phyloP scores from a whole-genome alignment of 2,113 vertebrate genomes.

The Bungarus multicinctus region DNA sequence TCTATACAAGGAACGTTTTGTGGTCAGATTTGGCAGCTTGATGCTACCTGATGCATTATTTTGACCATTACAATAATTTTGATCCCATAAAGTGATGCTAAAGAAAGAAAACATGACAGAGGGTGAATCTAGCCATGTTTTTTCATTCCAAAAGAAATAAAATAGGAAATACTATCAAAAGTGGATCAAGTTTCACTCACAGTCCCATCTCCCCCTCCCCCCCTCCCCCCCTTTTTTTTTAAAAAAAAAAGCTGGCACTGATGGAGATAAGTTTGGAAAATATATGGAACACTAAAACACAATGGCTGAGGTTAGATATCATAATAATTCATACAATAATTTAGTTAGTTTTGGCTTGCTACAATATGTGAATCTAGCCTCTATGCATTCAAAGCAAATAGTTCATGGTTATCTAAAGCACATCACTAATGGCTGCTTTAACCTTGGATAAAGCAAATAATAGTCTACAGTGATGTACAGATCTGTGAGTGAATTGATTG shows the following conservation, averaged over 20 bases:
- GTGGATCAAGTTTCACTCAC: constrained; percentile 1
- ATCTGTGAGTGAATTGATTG: background rate
- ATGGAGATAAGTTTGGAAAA: background rate
- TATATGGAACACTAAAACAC: background rate
- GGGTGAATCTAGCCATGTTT: background rate
- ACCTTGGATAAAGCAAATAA: background rate
- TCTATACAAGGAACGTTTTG: constrained; percentile 12
- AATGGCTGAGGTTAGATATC: background rate
- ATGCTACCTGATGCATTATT: constrained; percentile 40
- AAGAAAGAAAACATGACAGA: background rate
- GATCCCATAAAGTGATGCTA: constrained; percentile 18
- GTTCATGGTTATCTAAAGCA: background rate
- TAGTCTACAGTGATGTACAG: background rate
- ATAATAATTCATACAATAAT: background rate
- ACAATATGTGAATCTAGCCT: background rate
- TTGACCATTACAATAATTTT: constrained; percentile 31
- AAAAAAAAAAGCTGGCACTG: too few species aligned
- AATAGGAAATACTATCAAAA: background rate
- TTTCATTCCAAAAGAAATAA: constrained; percentile 9
- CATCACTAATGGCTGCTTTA: background rate
- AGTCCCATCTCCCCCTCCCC: background rate
- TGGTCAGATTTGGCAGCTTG: constrained; percentile 9
- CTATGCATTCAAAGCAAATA: background rate
- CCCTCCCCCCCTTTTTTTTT: background rate
- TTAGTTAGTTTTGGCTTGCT: background rate